Evolutionary conservation across 2,113 vertebrate species (phyloP).

Genomic region (Sigmodon hispidus): DNA sequence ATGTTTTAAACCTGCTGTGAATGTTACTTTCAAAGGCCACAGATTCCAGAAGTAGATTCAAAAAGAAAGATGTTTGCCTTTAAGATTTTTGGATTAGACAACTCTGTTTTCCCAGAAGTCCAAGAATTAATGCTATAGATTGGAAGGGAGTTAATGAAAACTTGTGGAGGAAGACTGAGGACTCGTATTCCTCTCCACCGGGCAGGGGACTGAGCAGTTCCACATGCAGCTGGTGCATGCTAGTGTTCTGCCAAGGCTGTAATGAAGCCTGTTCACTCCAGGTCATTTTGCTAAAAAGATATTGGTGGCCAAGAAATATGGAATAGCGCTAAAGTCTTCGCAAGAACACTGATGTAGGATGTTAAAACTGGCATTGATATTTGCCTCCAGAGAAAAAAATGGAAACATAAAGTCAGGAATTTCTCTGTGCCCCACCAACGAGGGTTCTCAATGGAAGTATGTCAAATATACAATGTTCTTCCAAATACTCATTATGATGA

Average conservation of each 20-base stretch:
- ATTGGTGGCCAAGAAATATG: constrained; percentile 54
- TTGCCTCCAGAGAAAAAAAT: constrained; percentile 12
- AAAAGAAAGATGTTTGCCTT: constrained; percentile 77
- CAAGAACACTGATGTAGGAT: neutral
- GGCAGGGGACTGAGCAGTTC: constrained; percentile 71
- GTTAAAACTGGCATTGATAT: neutral
- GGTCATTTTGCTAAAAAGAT: constrained; percentile 57
- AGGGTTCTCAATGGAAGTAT: neutral
- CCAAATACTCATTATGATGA: neutral
- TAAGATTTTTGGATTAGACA: constrained; percentile 77
- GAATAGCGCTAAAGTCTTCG: constrained; percentile 35
- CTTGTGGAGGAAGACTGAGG: constrained; percentile 64
- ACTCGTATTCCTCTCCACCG: constrained; percentile 40
- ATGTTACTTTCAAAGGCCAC: constrained; percentile 67
- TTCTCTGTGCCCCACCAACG: neutral
- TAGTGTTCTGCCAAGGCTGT: constrained; percentile 70
- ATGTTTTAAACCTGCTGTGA: constrained; percentile 67
- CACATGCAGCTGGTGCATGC: constrained; percentile 55
- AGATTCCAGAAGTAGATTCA: constrained; percentile 73
- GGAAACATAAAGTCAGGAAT: neutral
- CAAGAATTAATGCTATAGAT: constrained; percentile 76
- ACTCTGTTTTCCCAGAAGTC: constrained; percentile 76
- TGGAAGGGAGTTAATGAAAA: constrained; percentile 75
- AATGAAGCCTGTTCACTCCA: constrained; percentile 60
- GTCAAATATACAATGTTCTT: neutral